Evolutionary conservation across 2,888 invertebrate genomes (phyloP), one percentile per base, ranked within the genome.

Genomic region (Hofmannophila pseudospretella): DNA sequence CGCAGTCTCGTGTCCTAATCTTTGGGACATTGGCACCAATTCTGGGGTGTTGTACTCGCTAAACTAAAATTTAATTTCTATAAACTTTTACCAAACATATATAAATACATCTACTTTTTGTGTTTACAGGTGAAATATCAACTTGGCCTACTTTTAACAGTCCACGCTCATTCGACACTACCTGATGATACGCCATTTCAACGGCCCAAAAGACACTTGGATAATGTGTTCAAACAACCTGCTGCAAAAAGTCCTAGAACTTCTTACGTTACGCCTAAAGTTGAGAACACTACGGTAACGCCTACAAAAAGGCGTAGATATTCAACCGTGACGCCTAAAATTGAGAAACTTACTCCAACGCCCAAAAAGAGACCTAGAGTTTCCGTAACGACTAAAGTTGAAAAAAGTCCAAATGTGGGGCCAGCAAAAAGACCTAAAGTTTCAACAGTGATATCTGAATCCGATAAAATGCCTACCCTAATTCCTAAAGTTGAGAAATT

Each of bases 271-370:
- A 23, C 7, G n/a, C 5, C 23, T 23, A 22, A 5, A 22, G n/a
- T 23, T 1, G n/a, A n/a, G n/a, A 4, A 2, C 5, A 5, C 20
- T 7, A 20, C 20, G 2, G 7, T 10, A 3, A 32, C 13, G 8
- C 20, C 22, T 22, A 32, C 10, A 32, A 12, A n/a, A 23, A 23
- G 11, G 22, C 19, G 22, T 11, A 14, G n/a, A n/a, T n/a, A n/a
- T n/a, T n/a, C n/a, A n/a, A 33, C 5, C 10, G 5, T 22, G 5
- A 32, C 3, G 4, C 25, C 22, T 12, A 22, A 32, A 22, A 1
- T 32, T 8, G 25, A 33, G 14, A 33, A 32, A 30, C 14, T 19
- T 1, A 32, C 4, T 11, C 32, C 32, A 2, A 32, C 20, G 22
- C 1, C 22, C 4, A 12, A 32, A 32, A 22, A 5, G 8, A 10